Conservation (phyloP, 2,797 vertebrate genomes). For the Gymnocypris eckloni region DNA sequence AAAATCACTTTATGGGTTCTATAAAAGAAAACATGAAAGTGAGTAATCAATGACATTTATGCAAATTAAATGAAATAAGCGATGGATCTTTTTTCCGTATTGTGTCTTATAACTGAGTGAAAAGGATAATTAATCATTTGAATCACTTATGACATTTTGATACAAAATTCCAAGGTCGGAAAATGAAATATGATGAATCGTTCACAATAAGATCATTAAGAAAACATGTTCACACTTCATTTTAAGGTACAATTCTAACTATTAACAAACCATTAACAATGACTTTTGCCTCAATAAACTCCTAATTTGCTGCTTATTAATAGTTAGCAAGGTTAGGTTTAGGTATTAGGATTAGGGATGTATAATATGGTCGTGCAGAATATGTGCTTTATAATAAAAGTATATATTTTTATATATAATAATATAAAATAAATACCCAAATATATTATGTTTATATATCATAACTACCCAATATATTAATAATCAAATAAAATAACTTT, state of each 20-base stretch:
- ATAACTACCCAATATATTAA: not conserved
- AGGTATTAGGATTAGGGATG: too few species aligned
- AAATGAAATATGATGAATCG: not conserved
- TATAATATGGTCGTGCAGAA: too few species aligned
- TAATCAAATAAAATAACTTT: too few species aligned
- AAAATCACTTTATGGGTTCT: not conserved
- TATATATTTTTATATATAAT: too few species aligned
- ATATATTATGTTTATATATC: too few species aligned
- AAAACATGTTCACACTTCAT: not conserved
- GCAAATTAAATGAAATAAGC: not conserved
- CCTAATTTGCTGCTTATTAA: too few species aligned
- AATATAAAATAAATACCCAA: too few species aligned
- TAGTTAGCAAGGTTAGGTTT: too few species aligned
- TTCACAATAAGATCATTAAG: not conserved
- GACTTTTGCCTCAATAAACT: not conserved
- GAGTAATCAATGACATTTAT: not conserved
- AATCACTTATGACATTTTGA: not conserved
- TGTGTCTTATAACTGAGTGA: not conserved
- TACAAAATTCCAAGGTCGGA: not conserved
- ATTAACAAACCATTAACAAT: too few species aligned
- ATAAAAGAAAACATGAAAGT: not conserved
- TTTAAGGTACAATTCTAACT: too few species aligned
- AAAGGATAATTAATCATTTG: not conserved
- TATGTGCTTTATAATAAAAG: not conserved
- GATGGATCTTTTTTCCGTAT: not conserved